Evolutionary conservation across 2,888 invertebrate species (phyloP), one percentile per base, ranked within the genome.

Genomic region (Charanyca ferruginea): DNA sequence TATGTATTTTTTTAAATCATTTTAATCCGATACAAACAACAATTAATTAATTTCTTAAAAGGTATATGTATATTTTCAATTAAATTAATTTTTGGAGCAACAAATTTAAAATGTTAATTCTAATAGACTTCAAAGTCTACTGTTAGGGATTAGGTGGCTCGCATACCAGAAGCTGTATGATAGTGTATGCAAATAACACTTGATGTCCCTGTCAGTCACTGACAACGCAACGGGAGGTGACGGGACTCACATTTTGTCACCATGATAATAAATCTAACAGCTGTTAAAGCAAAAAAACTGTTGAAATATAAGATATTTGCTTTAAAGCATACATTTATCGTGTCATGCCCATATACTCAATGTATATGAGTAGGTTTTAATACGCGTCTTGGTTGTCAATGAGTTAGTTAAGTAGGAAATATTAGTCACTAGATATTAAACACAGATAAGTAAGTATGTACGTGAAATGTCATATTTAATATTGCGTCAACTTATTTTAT

Each of bases 161-260:
- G 89, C 94, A 93, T 93, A 92, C 92, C 94, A 88, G 92, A 83
- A 93, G 92, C 88, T 65, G 67, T 73, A 80, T 85, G 94, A 94
- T 94, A 94, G 88, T 82, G 84, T 84, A 86, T 85, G 87, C 92
- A 95, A 95, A 95, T 94, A 94, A 83, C 85, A 83, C 85, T 84
- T 89, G 91, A 91, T 89, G 87, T 86, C 77, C 84, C 87, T 85
- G 93, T 93, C 93, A 74, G 71, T 82, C 82, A 77, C 48, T 16
- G 49, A 60, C 61, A 52, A 63, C 80, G 61, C 73, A 80, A 76
- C 81, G 76, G 74, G 78, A 79, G 75, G 57, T 78, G 81, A 84
- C 79, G 65, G 74, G 77, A 66, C 68, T 67, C 74, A 73, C 61
- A 71, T 70, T 66, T 68, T 73, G 61, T 67, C 71, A 65, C 61